Percentiles rank a stretch among this genome's conserved stretches.
These are phyloP conservation scores for Drosophila pseudoobscura DNA, from an alignment of 1,140 invertebrate genomes.

Conservation along the genomic window DNA sequence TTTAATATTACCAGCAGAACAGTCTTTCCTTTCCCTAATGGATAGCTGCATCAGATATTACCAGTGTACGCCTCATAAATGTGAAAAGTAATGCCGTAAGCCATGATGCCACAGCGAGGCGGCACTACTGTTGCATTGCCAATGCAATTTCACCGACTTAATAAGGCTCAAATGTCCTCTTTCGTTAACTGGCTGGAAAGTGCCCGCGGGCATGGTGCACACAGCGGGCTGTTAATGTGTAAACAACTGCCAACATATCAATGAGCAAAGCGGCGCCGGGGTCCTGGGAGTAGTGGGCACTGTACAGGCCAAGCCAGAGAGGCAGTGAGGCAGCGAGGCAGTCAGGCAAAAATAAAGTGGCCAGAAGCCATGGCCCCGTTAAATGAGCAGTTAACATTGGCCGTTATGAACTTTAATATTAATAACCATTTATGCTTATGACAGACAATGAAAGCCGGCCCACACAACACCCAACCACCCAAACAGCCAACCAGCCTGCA, in stretches of 20 bases:
- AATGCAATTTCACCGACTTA: conserved; percentile 51
- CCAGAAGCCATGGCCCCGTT: conserved; percentile 48
- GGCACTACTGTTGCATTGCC: conserved; percentile 1
- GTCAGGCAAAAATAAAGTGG: conserved; percentile 56
- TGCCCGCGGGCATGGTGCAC: conserved; percentile 24
- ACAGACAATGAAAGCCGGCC: conserved; percentile 65
- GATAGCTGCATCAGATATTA: neutral
- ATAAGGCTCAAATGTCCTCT: conserved; percentile 69
- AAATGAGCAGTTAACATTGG: conserved; percentile 61
- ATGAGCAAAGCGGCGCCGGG: conserved; percentile 17
- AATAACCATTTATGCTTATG: conserved; percentile 78
- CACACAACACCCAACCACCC: neutral
- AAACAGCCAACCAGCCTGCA: neutral
- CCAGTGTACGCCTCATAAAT: neutral
- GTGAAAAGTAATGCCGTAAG: too few relatives aligned
- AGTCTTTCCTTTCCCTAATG: neutral
- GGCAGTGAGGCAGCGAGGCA: neutral
- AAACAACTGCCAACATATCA: conserved; percentile 62
- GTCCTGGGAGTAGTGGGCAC: neutral
- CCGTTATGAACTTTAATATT: conserved; percentile 74
- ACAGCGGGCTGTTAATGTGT: conserved; percentile 58
- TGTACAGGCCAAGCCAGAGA: neutral
- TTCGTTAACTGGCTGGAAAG: conserved; percentile 62
- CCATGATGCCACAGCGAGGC: neutral
- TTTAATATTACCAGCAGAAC: conserved; percentile 12